These are phyloP conservation scores for Apantesis nais DNA, from an alignment of 2,888 invertebrate species.

Conservation along the genomic window DNA sequence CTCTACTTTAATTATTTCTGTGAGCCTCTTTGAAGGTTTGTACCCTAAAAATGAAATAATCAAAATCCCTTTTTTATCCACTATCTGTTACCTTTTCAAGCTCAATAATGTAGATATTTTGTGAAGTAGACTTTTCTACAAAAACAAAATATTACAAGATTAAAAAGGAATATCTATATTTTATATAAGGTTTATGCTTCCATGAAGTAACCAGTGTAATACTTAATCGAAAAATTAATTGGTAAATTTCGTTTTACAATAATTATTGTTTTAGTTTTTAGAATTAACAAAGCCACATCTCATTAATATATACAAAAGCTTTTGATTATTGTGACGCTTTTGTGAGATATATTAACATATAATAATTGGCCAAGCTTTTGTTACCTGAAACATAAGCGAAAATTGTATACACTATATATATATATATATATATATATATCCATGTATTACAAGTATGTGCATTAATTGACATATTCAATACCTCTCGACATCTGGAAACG, in stretches of 20 bases:
- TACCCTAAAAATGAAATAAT: too few species aligned
- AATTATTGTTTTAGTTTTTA: constrained; percentile 24
- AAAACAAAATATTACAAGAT: too few species aligned
- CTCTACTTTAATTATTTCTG: too few species aligned
- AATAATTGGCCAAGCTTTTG: constrained; percentile 20
- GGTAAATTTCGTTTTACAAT: constrained; percentile 39
- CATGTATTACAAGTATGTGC: not conserved
- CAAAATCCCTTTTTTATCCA: too few species aligned
- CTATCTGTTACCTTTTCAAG: too few species aligned
- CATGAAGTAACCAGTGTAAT: not conserved
- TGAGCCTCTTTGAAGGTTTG: too few species aligned
- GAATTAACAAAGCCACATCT: constrained; percentile 20
- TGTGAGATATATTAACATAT: not conserved
- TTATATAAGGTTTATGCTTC: not conserved
- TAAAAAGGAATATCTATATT: not conserved
- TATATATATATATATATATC: not conserved
- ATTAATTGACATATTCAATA: not conserved
- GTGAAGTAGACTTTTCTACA: too few species aligned
- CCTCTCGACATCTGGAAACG: not conserved
- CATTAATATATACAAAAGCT: not conserved
- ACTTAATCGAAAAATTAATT: constrained; percentile 37
- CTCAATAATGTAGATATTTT: too few species aligned
- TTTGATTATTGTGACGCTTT: not conserved
- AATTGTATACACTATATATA: not conserved
- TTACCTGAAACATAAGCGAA: constrained; percentile 24